Conservation (phyloP, 2,797 vertebrate species). For the Squalus acanthias region DNA sequence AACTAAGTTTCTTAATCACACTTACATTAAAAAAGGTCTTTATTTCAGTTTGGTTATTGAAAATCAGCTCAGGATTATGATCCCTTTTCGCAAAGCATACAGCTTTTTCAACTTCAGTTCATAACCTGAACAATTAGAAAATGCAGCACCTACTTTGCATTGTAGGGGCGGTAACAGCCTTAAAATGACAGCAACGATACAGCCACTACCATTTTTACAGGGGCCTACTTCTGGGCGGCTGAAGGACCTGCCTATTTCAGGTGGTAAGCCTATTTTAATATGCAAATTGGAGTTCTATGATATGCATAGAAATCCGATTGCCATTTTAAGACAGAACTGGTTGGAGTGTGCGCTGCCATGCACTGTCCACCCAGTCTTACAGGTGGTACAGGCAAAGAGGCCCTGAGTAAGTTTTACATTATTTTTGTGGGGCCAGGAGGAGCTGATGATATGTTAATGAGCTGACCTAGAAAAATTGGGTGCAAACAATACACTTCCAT, state of each 20-base stretch:
- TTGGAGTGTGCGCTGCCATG: neutral
- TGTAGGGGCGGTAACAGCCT: neutral
- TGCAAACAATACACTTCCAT: neutral
- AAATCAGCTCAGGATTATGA: neutral
- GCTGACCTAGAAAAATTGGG: neutral
- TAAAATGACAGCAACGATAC: neutral
- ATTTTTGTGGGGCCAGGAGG: neutral
- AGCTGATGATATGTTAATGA: neutral
- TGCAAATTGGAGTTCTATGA: neutral
- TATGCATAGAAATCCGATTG: neutral
- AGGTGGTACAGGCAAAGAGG: neutral
- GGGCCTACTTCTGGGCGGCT: neutral
- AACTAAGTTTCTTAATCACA: conserved; percentile 1
- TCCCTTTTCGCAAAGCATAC: neutral
- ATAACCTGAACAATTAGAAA: neutral
- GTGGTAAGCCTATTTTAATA: neutral
- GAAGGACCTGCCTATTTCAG: neutral
- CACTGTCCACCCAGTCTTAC: neutral
- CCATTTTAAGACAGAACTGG: neutral
- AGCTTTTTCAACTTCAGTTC: neutral
- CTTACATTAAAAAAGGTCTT: no score
- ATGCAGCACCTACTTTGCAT: neutral
- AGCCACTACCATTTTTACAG: neutral
- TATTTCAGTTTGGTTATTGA: neutral
- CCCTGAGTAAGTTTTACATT: neutral